Percentiles rank a stretch among this genome's conserved stretches.
These are phyloP conservation scores for Ridgeia piscesae DNA, from an alignment of 1,140 invertebrate genomes.

Conservation along the genomic window DNA sequence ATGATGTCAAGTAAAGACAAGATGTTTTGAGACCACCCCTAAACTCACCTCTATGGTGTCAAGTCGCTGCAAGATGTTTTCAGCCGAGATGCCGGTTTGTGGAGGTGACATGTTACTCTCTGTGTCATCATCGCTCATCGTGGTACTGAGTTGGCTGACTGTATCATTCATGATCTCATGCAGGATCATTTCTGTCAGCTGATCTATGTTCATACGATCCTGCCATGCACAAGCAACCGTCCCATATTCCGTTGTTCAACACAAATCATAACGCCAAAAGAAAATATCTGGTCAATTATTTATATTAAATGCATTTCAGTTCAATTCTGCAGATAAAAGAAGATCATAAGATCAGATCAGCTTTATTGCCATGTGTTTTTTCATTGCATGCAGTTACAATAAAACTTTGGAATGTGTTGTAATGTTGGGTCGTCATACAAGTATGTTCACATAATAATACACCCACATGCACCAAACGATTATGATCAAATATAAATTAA, in stretches of 20 bases:
- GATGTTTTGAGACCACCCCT: background rate
- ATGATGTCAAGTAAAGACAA: too few species aligned
- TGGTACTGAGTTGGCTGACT: background rate
- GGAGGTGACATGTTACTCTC: background rate
- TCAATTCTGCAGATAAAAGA: background rate
- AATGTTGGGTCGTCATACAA: too few species aligned
- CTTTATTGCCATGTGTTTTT: too few species aligned
- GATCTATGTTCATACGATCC: background rate
- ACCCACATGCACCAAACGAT: too few species aligned
- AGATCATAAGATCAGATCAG: too few species aligned
- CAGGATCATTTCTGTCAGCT: background rate
- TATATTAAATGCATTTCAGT: background rate
- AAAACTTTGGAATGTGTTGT: too few species aligned
- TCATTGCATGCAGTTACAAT: too few species aligned
- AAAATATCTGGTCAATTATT: background rate
- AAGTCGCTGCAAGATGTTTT: background rate
- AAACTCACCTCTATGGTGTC: background rate
- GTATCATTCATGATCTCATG: background rate
- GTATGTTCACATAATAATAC: too few species aligned
- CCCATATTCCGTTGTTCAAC: too few species aligned
- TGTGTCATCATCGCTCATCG: background rate
- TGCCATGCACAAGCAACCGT: background rate
- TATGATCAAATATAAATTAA: too few species aligned
- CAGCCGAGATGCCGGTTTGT: background rate
- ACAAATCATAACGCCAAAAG: background rate